Percentiles rank a stretch among this genome's conserved stretches.
phyloP scores from a whole-genome alignment of 2,888 invertebrate species.

The Macaria notata region DNA sequence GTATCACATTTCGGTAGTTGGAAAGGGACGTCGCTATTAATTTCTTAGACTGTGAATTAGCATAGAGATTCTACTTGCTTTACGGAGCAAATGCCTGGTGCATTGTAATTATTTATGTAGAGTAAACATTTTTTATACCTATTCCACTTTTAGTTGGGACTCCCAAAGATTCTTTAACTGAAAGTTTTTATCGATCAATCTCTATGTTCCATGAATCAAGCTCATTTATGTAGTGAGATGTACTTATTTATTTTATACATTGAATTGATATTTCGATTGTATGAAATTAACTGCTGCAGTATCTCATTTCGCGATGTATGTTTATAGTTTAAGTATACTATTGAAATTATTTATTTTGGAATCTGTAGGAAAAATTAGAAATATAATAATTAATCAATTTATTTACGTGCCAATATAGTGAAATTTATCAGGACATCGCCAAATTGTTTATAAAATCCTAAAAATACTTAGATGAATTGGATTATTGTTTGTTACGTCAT shows the following conservation, averaged over 20 bases:
- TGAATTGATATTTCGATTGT: constrained; percentile 43
- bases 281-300: constrained; percentile 34
- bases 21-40: constrained; percentile 55
- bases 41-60: constrained; percentile 68
- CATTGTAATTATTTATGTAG: constrained; percentile 66
- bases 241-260: constrained; percentile 57
- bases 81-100: constrained; percentile 61
- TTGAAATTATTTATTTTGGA: constrained; percentile 33
- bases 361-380: constrained; percentile 51
- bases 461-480: constrained; percentile 40
- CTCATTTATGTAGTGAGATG: constrained; percentile 62
- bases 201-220: constrained; percentile 46
- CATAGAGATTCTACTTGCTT: constrained; percentile 56
- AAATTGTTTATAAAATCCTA: constrained; percentile 34
- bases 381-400: constrained; percentile 38
- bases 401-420: constrained; percentile 69
- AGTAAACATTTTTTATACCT: constrained; percentile 66
- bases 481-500: constrained; percentile 49
- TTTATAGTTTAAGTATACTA: constrained; percentile 34
- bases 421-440: constrained; percentile 42
- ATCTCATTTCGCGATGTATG: constrained; percentile 35
- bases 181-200: constrained; percentile 30
- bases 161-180: constrained; percentile 40
- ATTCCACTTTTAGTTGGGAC: constrained; percentile 55
- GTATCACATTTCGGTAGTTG: constrained; percentile 59